Evolutionary conservation across 2,797 vertebrate species (phyloP).

Genomic region (Gambusia yucatana): DNA sequence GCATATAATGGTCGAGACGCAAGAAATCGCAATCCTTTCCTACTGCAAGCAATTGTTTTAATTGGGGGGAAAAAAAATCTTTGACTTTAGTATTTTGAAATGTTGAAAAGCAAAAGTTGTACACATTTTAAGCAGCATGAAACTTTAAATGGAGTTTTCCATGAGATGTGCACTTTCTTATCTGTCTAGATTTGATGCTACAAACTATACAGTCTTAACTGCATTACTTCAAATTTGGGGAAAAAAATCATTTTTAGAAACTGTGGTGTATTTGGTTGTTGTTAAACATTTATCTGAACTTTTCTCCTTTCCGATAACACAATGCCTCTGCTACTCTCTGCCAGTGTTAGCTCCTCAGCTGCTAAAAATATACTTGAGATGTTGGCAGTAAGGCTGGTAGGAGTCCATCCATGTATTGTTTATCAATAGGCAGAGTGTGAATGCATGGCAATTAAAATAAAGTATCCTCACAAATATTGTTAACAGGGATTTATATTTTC

Average conservation of each 20-base stretch:
- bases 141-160: background rate
- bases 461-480: background rate
- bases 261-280: background rate
- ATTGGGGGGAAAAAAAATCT: accelerated
- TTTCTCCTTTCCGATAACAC: background rate
- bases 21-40: background rate
- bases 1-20: background rate
- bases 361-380: background rate
- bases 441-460: background rate
- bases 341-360: background rate
- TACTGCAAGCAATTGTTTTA: background rate
- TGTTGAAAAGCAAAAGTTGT: background rate
- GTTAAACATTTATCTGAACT: background rate
- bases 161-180: background rate
- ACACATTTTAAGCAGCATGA: background rate
- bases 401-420: background rate
- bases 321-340: background rate
- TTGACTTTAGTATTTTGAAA: background rate
- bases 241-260: background rate
- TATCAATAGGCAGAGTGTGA: background rate
- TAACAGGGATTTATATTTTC: too few relatives aligned
- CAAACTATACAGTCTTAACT: background rate
- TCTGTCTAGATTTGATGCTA: background rate
- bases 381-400: background rate
- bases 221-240: background rate